Percentiles rank a stretch among this genome's conserved stretches.
Evolutionary conservation across 2,113 vertebrate genomes (phyloP).

Genomic region (Sclerurus mexicanus): DNA sequence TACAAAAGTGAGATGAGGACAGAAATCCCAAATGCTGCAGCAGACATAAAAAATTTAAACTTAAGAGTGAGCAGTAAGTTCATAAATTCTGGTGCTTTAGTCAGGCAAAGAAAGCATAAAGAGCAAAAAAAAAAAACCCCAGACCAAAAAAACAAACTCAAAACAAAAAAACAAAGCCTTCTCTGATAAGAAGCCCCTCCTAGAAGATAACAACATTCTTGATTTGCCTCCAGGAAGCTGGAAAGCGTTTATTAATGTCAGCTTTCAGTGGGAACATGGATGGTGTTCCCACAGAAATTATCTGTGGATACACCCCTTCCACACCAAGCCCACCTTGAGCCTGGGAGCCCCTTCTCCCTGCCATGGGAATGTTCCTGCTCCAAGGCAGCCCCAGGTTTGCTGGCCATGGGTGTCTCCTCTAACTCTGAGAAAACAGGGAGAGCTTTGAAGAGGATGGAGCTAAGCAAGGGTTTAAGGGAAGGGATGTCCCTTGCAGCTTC

Average conservation of each 20-base stretch:
- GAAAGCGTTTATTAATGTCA: neutral
- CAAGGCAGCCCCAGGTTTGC: neutral
- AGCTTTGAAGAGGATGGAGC: neutral
- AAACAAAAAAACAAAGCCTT: neutral
- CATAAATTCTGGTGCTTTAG: neutral
- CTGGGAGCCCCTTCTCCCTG: neutral
- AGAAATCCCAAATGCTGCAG: neutral
- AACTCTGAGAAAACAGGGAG: neutral
- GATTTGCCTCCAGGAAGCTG: neutral
- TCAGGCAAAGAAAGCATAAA: neutral
- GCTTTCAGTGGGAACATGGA: neutral
- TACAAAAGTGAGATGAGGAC: neutral
- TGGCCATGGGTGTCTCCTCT: neutral
- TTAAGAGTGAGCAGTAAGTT: neutral
- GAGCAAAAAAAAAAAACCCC: neutral
- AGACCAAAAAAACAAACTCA: too few species aligned
- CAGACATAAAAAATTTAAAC: neutral
- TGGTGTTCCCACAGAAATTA: neutral
- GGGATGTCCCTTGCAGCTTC: neutral
- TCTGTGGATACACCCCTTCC: accelerated
- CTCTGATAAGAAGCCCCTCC: neutral
- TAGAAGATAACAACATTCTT: neutral
- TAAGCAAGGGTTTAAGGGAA: neutral
- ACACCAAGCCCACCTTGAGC: neutral
- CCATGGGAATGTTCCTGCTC: accelerated